phyloP scores from a whole-genome alignment of 1,140 invertebrate species.

The Caenorhabditis latens region DNA sequence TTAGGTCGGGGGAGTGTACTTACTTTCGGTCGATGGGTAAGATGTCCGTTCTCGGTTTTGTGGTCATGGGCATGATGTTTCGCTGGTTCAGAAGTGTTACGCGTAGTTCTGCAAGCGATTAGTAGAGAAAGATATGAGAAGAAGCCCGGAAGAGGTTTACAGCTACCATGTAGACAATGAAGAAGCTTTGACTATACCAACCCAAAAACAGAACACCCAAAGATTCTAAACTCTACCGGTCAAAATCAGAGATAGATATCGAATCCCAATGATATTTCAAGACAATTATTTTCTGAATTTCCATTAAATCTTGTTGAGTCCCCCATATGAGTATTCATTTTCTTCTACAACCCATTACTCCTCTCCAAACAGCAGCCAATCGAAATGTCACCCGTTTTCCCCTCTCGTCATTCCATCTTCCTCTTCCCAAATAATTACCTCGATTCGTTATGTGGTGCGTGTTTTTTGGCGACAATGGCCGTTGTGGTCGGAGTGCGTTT shows the following conservation, averaged over 20 bases:
- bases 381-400: constrained; percentile 34
- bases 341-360: constrained; percentile 22
- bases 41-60: constrained; percentile 2
- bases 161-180: background rate
- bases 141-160: background rate
- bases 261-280: too few relatives aligned
- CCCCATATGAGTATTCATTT: too few relatives aligned
- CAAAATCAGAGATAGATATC: too few relatives aligned
- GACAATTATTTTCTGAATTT: background rate
- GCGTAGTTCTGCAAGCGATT: constrained; percentile 45
- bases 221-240: too few relatives aligned
- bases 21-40: constrained; percentile 52
- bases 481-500: constrained; percentile 13
- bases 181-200: background rate
- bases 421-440: constrained; percentile 40
- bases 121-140: background rate
- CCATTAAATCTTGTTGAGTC: background rate
- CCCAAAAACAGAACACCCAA: too few relatives aligned
- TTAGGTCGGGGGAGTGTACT: background rate
- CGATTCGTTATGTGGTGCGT: constrained; percentile 44
- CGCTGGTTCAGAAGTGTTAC: constrained; percentile 37
- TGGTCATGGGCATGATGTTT: background rate
- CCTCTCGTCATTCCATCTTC: background rate
- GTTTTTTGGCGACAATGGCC: constrained; percentile 45
- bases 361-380: constrained; percentile 41